Evolutionary conservation across 2,888 invertebrate species (phyloP), one percentile per base, ranked within the genome.

Genomic region (Phymatocera aterrima): DNA sequence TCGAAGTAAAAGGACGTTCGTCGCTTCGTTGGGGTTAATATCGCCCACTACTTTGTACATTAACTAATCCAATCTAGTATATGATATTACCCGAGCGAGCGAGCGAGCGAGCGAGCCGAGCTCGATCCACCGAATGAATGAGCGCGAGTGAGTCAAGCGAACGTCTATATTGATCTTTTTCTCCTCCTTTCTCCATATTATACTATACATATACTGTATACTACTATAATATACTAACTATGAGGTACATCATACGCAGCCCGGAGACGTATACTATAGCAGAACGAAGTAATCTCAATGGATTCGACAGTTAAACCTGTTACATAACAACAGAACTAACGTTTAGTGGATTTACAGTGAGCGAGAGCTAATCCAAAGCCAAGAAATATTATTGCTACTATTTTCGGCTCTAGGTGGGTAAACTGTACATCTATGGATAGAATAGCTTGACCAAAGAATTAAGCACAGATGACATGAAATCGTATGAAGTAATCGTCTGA

Each of bases 1-100:
- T 57, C 28, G 28, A 28, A 57, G 57, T 64, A 37, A 64, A 64
- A 34, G 34, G 34, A 64, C 64, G n/a, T 37, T n/a, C n/a, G n/a
- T n/a, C n/a, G n/a, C 28, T 24, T 57, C 57, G 57, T 10, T 12
- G 24, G 2, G 64, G n/a, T 64, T 37, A 5, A 60, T 60, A n/a
- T 5, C n/a, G 34, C 5, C 34, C 60, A 4, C 3, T 28, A 10
- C 15, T 37, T 64, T 18, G 18, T 37, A 64, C 64, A 64, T 64
- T 64, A 37, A 34, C 64, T 64, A 64, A 64, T 64, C n/a, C 64
- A 64, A 64, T 64, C 21, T 21, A 64, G n/a, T n/a, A 64, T 37
- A 34, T 64, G 15, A n/a, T 6, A 24, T 34, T 28, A 60, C 21
- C 2, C n/a, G n/a, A 21, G 15, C 3, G n/a, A 46, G 15, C 46